These are phyloP conservation scores for Helleia helle DNA, from an alignment of 2,888 invertebrate species.

Conservation along the genomic window DNA sequence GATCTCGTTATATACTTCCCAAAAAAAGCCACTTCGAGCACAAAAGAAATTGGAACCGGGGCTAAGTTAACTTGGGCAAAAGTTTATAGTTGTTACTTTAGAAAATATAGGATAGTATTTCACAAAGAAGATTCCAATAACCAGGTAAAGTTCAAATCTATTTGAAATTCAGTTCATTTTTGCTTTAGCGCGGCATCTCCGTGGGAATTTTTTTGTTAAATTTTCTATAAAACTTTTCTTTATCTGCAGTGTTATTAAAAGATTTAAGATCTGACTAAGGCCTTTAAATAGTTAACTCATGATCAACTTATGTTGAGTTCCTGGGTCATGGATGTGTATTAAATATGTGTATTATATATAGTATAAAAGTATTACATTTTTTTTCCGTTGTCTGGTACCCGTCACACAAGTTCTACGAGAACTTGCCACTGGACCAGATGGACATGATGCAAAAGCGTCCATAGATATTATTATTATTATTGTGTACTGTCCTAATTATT, in stretches of 20 bases:
- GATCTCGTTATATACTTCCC: slow-evolving; percentile 25
- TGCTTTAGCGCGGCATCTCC: slow-evolving; percentile 1
- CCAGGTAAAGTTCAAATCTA: slow-evolving; percentile 38
- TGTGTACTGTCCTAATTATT: too few relatives aligned
- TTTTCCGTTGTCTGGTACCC: too few relatives aligned
- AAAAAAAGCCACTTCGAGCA: slow-evolving; percentile 33
- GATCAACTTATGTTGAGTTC: neutral
- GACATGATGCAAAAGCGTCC: too few relatives aligned
- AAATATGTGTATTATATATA: too few relatives aligned
- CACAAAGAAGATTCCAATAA: slow-evolving; percentile 40
- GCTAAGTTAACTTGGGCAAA: slow-evolving; percentile 28
- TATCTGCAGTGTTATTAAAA: neutral
- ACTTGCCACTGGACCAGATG: too few relatives aligned
- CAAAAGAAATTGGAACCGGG: slow-evolving; percentile 33
- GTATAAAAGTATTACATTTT: too few relatives aligned
- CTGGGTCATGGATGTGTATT: too few relatives aligned
- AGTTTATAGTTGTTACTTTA: slow-evolving; percentile 36
- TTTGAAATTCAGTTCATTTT: slow-evolving; percentile 33
- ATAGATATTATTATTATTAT: too few relatives aligned
- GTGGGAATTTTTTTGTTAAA: neutral
- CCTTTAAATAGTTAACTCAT: neutral
- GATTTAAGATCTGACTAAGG: too few relatives aligned
- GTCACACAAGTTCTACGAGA: too few relatives aligned
- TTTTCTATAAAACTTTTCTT: slow-evolving; percentile 4
- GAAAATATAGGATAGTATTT: slow-evolving; percentile 44